Evolutionary conservation across 2,888 invertebrate genomes (phyloP).

Genomic region (Xanthia togata): DNA sequence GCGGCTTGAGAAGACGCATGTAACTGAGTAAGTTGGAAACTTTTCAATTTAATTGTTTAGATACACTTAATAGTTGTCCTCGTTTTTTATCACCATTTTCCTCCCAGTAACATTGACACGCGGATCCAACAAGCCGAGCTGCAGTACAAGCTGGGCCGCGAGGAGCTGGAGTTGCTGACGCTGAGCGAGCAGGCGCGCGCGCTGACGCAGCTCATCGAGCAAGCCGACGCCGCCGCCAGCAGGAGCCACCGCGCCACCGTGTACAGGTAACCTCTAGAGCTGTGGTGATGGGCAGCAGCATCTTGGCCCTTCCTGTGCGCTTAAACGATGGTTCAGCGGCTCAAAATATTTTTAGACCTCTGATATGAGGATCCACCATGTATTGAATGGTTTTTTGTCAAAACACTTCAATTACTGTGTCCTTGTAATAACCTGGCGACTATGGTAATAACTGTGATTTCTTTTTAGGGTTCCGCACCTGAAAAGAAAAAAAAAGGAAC

Average conservation of each 20-base stretch:
- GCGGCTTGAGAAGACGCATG: conserved; percentile 95
- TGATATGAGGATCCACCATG: not conserved
- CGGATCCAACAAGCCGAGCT: conserved; percentile 97
- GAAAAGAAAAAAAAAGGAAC: too few relatives aligned
- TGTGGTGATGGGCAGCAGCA: not conserved
- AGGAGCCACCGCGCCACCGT: conserved; percentile 89
- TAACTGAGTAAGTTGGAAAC: conserved; percentile 93
- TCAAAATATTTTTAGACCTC: not conserved
- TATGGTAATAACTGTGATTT: not conserved
- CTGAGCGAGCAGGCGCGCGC: conserved; percentile 95
- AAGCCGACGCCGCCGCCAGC: conserved; percentile 89
- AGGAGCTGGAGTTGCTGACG: conserved; percentile 96
- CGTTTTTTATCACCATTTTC: not conserved
- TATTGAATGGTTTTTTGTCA: not conserved
- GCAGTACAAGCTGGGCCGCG: conserved; percentile 96
- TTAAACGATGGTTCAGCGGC: not conserved
- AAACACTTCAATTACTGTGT: not conserved
- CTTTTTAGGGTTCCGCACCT: too few relatives aligned
- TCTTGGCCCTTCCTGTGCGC: not conserved
- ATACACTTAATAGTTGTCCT: not conserved
- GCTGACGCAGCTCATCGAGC: conserved; percentile 94
- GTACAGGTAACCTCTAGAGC: conserved; percentile 87
- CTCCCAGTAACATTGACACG: conserved; percentile 95
- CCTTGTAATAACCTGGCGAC: too few relatives aligned
- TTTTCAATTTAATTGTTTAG: not conserved